Percentiles rank a stretch among this genome's conserved stretches.
Evolutionary conservation across 2,113 vertebrate genomes (phyloP).

Genomic region (Coryphaenoides rupestris): DNA sequence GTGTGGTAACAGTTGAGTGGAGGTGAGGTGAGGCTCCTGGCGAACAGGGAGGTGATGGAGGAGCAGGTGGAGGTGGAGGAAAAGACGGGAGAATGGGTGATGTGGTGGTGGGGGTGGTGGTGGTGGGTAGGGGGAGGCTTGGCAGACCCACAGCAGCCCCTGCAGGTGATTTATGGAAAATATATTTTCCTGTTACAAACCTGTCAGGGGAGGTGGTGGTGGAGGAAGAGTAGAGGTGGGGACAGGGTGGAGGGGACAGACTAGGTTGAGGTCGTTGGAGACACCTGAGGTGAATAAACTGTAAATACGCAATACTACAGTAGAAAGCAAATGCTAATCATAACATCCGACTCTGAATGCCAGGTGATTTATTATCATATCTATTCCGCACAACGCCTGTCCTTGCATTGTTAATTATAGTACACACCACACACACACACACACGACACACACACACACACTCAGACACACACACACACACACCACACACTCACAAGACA

Average conservation of each 20-base stretch:
- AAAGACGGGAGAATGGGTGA: too few species aligned
- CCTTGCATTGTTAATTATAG: too few species aligned
- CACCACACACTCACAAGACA: slow-evolving; percentile 45
- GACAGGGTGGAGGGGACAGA: background rate
- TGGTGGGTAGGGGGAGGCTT: slow-evolving; percentile 12
- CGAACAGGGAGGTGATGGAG: background rate
- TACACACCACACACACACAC: slow-evolving; percentile 1
- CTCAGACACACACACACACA: slow-evolving; percentile 42
- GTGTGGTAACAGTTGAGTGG: too few species aligned
- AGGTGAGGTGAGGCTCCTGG: too few species aligned
- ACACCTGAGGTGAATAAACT: too few species aligned
- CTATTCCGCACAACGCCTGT: too few species aligned
- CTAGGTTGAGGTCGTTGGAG: too few species aligned
- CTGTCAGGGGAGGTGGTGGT: too few species aligned
- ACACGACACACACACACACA: slow-evolving; percentile 12
- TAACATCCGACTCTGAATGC: too few species aligned
- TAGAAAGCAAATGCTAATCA: too few species aligned
- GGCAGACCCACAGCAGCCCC: slow-evolving; percentile 76
- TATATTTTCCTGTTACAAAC: slow-evolving; percentile 17
- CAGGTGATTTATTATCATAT: too few species aligned
- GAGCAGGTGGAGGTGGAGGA: background rate
- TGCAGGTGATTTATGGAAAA: slow-evolving; percentile 61
- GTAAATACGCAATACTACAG: too few species aligned
- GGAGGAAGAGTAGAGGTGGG: background rate
- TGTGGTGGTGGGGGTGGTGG: background rate